Base-by-base conservation (phyloP, 2,113 vertebrate species). In the Corydoras maculifer region DNA sequence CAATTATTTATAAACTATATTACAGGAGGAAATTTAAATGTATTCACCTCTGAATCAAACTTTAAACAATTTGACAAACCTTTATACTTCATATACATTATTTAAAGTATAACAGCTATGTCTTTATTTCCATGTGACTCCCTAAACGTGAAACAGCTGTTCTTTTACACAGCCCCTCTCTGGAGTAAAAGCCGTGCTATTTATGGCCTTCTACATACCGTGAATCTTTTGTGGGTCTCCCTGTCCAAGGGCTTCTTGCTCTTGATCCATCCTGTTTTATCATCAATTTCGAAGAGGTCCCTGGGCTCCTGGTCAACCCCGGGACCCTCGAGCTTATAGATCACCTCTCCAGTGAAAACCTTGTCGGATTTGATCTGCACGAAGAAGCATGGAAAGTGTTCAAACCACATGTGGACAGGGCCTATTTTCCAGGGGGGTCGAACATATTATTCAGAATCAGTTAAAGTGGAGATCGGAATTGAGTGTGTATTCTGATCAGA, bases 331-430 rank as follows among this genome's bases (percentile, higher is more conserved):
- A 99, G 90, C 84, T 92, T 98, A 85, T 99, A 99, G 84, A 98
- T 90, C 77, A 98, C 92, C 1, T 93, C 87, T 0, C 94, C 92
- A 0, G 86, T 89, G 57, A 90, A 91, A 79, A 93, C 88, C 84
- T 97, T 98, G 87, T 99, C 97, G 0, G 97, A 99, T 81, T 96
- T 98, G 79, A 99, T 96, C 97, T 99, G 79, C 7, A 78, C 4
- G 18, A 74, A 62, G 54, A 77, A 15, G 73, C 62, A 59, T 78
- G 67, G 70, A 15, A 69, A 62, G 29, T 63, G 61, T 69, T 63
- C 75, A 77, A 68, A 35, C 64, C 62, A 72, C 68, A 73, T 77
- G 68, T 25, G 64, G 61, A 65, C 50, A 54, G 58, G n/a, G 8
- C 25, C 25, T 25, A 15, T 13, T 10, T 50, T 11, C 62, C 53